Base-by-base conservation (phyloP, 2,113 vertebrate species). In the Sinocyclocheilus anophthalmus region DNA sequence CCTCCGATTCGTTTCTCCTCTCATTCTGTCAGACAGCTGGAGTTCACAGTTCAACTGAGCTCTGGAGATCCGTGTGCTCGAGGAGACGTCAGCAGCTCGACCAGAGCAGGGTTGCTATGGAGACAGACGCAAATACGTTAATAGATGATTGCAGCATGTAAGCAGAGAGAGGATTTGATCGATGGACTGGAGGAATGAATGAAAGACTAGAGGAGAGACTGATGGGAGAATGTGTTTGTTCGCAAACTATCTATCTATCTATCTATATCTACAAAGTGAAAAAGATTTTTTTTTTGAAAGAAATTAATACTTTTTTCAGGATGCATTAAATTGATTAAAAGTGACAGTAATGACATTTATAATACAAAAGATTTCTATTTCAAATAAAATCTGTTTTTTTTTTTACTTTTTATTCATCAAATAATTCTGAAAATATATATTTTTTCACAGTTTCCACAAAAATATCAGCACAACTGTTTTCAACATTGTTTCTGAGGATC, bases 111-210 rank as follows among this genome's bases (percentile, higher is more conserved):
- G 50, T 75, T 81, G 55, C 82, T 87, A 84, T 84, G 82, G 69
- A 80, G 72, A 84, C 85, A 42, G 55, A 79, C 67, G 72, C 84
- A 77, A 81, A 72, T 30, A 78, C 65, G 55, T 87, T 81, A 78
- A 79, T 78, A 20, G 45, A 16, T 77, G 24, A 81, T 81, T 26
- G 59, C 77, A 61, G 33, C 55, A 39, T 78, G 76, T 37, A 57
- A 78, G 53, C 11, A 0, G 53, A 20, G 76, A 78, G 30, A 55
- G 53, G 53, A 78, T 78, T 37, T 57, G 26, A 57, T 78, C 53
- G 5, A 61, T 75, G 22, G 33, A 75, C 42, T n/a, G 11, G 22
- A 33, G 53, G 12, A 61, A 22, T 59, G 18, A 59, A 48, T 45
- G 72, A 72, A 72, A 72, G 33, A 39, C 9, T 39, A 72, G 33